phyloP scores from a whole-genome alignment of 2,113 vertebrate species.

The Prionailurus viverrinus region DNA sequence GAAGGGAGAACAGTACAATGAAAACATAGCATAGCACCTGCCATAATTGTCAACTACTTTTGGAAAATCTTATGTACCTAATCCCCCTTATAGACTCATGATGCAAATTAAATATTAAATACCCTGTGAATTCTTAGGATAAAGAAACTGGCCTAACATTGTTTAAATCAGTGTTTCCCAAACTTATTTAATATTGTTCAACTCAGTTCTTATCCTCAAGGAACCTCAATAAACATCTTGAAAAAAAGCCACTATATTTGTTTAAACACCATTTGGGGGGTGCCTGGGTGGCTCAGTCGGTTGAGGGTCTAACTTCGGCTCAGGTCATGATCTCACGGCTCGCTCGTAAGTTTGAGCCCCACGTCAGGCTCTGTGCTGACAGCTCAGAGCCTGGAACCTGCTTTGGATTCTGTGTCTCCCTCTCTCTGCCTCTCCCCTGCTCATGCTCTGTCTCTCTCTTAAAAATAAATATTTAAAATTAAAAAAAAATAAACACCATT shows the following conservation, averaged over 20 bases:
- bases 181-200: not conserved
- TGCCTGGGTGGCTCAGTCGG: no score
- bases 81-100: not conserved
- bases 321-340: no score
- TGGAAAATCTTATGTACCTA: not conserved
- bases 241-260: not conserved
- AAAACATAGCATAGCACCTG: not conserved
- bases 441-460: no score
- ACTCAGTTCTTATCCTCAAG: not conserved
- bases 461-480: no score
- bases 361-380: no score
- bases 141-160: not conserved
- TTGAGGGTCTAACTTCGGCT: no score
- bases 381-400: no score
- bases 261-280: conserved; percentile 1
- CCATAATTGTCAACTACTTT: not conserved
- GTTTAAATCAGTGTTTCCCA: not conserved
- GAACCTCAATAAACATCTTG: not conserved
- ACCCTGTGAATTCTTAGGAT: not conserved
- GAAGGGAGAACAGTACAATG: not conserved
- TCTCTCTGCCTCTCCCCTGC: no score
- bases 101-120: conserved; percentile 30
- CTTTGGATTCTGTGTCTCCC: no score
- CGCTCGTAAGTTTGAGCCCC: no score
- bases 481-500: not conserved